phyloP scores from a whole-genome alignment of 2,888 invertebrate genomes.

The Heliconius erato region DNA sequence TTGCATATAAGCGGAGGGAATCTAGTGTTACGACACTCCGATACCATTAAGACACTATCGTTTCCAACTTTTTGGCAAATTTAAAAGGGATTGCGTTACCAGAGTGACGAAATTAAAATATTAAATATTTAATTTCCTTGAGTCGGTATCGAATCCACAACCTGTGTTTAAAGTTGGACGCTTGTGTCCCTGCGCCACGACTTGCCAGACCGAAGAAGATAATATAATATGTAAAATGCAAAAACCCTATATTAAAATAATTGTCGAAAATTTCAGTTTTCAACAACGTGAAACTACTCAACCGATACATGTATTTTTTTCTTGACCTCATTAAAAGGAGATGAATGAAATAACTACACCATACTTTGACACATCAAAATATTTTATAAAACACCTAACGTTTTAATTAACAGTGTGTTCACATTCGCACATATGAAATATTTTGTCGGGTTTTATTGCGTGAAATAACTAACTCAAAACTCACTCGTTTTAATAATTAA shows the following conservation, averaged over 20 bases:
- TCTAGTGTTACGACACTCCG: too few relatives aligned
- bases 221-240: not conserved
- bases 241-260: not conserved
- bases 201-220: not conserved
- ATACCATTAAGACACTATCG: too few relatives aligned
- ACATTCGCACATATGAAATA: constrained; percentile 7
- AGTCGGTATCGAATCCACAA: too few relatives aligned
- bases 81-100: too few relatives aligned
- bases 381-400: not conserved
- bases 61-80: too few relatives aligned
- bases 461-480: not conserved
- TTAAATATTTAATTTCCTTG: too few relatives aligned
- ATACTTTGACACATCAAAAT: constrained; percentile 13
- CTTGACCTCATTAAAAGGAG: constrained; percentile 22
- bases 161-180: too few relatives aligned
- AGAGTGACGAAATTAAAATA: too few relatives aligned
- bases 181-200: too few relatives aligned
- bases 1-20: too few relatives aligned
- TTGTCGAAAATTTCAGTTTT: not conserved
- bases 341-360: constrained; percentile 25
- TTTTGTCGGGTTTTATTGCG: not conserved
- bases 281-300: constrained; percentile 6
- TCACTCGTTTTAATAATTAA: not conserved
- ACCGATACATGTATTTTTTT: constrained; percentile 4
- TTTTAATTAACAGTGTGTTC: constrained; percentile 15